Base-by-base conservation (phyloP, 2,797 vertebrate genomes). In the Ctenopoma kingsleyae region DNA sequence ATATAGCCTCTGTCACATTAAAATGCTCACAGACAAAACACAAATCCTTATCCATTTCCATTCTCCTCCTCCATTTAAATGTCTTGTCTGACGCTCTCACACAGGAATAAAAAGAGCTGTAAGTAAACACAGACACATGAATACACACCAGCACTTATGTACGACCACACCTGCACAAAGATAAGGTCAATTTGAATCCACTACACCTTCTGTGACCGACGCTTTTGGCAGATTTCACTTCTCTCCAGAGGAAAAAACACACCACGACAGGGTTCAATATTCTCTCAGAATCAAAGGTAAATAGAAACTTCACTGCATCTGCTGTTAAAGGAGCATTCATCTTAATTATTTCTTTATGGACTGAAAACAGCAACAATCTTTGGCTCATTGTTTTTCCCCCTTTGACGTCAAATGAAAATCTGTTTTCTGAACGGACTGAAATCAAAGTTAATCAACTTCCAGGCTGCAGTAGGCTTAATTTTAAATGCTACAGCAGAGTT, bases 401-500 rank as follows among this genome's bases (percentile, higher is more conserved):
- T 55, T 46, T 53, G 7, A 43, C 44, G 53, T 7, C 17, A 43
- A 47, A 63, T 1, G 5, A 46, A 74, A 61, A 56, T 35, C 4
- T 57, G 23, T 60, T 52, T 70, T 72, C 3, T 62, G 25, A 58
- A 63, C 41, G 4, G 6, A 40, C 12, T 62, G 20, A 58, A 73
- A 58, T 78, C 35, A 48, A 75, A 76, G 52, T 76, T 47, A 62
- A 87, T 78, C 54, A 63, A 65, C 53, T 67, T 5, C 2, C 52
- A 51, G 46, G 54, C 44, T 60, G 36, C 35, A 67, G 51, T 6
- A 25, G 25, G 13, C 50, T 27, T 57, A 2, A 64, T 62, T 56
- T 66, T 30, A 32, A 65, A 40, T 54, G 69, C 32, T 10, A 30
- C 3, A 51, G 51, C 25, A 25, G 13, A 1, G 17, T 57, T 82